A percentile compares a stretch with the other conserved stretches of the same genome.
These are phyloP conservation scores for Cheirogaleus medius DNA, from an alignment of 2,113 vertebrate species.

Conservation along the genomic window DNA sequence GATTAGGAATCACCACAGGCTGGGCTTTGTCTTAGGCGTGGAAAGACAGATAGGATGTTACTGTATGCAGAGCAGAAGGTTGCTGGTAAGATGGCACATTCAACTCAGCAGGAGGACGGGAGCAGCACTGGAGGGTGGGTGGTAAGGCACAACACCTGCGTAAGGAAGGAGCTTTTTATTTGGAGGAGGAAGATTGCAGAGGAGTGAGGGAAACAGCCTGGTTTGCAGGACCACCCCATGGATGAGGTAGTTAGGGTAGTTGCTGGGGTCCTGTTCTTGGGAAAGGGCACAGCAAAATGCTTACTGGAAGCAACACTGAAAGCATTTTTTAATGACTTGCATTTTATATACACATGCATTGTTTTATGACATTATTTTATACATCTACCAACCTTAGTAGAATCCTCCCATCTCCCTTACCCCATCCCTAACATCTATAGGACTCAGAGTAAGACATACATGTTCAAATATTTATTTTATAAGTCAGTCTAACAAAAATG, in stretches of 20 bases:
- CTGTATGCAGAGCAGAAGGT: background rate
- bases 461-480: conserved; percentile 26
- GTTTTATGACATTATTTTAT: background rate
- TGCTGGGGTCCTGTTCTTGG: background rate
- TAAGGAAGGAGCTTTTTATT: background rate
- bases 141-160: background rate
- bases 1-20: background rate
- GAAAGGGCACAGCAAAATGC: background rate
- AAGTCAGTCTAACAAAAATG: background rate
- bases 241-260: background rate
- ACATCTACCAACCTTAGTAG: background rate
- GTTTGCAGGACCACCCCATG: background rate
- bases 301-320: background rate
- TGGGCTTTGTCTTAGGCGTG: background rate
- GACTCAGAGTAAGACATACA: background rate
- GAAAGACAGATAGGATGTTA: background rate
- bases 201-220: background rate
- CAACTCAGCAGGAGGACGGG: background rate
- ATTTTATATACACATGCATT: background rate
- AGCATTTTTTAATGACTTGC: background rate
- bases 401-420: background rate
- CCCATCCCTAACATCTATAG: background rate
- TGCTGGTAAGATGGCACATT: background rate
- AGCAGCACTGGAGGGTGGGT: background rate
- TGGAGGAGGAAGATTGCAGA: background rate